Base-by-base conservation (phyloP, 1,140 invertebrate genomes). In the Drosophila equinoxialis region DNA sequence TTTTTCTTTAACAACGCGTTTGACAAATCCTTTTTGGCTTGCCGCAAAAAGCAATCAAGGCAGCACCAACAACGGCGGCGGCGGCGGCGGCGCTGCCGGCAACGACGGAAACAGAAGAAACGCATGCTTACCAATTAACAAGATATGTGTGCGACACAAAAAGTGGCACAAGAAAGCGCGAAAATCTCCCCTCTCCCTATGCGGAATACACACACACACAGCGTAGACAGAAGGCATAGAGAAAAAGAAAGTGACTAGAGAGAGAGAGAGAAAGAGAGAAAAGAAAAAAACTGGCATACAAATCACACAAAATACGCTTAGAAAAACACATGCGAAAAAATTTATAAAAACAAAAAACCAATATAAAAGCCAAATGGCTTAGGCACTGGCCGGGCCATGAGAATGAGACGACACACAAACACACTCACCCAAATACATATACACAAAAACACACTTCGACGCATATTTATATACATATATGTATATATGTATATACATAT, bases 21-120 rank as follows among this genome's bases (percentile, higher is more conserved):
- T 83, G 74, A 77, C 54, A 73, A 83, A 77, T 86, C 83, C 83
- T 87, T 81, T 65, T 51, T 35, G 75, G 70, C 37, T 75, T 79
- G 76, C 83, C 82, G 77, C 79, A 87, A 79, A 87, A 87, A 86
- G 82, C 82, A 85, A 85, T 85, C 81, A 85, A 77, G 71, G 83
- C 82, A 13, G 75, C 78, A 68, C 74, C 82, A 74, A 72, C 61
- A 81, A 69, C 79, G 71, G 30, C 30, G 30, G 1, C 5, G 1
- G 30, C 6, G 30, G 30, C 30, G 30, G 5, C 30, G 30, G 30
- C 45, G 14, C 2, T 78, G 26, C 69, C 75, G 67, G 74, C 82
- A 70, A 68, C 65, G 80, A 69, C 79, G 70, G 85, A 84, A 77
- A 58, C 51, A 63, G 57, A 67, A 69, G 85, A 87, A 85, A 85